phyloP scores from a whole-genome alignment of 30 jellyfish, hydroid and myxozoan species.

The Chrysaora quinquecirrha region DNA sequence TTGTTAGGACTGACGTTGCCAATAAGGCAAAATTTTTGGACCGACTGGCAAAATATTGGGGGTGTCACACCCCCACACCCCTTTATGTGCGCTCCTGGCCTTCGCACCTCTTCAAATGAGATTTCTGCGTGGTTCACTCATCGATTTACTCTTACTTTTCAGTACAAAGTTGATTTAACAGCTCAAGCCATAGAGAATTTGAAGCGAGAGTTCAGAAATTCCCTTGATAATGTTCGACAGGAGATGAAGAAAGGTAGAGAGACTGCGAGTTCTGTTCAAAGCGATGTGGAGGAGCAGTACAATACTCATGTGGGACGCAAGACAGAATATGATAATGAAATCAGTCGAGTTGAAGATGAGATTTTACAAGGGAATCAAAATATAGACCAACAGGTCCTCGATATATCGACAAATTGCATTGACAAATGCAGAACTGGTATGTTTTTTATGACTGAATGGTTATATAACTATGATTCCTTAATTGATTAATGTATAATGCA shows the following conservation, averaged over 20 bases:
- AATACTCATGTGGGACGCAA: not conserved
- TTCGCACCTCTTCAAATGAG: too few species aligned
- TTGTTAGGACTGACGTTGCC: too few species aligned
- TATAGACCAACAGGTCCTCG: not conserved
- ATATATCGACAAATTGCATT: constrained; percentile 14
- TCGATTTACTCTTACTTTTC: too few species aligned
- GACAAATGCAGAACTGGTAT: constrained; percentile 24
- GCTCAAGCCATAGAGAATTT: constrained; percentile 27
- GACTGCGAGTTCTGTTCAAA: not conserved
- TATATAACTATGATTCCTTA: not conserved
- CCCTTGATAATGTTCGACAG: not conserved
- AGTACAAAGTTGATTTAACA: constrained; percentile 11
- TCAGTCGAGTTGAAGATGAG: constrained; percentile 19
- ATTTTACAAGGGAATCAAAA: not conserved
- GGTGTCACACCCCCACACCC: too few species aligned
- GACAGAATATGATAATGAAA: not conserved
- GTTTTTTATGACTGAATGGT: too few species aligned
- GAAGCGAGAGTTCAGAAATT: constrained; percentile 14
- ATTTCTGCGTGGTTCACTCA: too few species aligned
- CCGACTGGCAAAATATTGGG: too few species aligned
- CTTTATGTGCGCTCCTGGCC: too few species aligned
- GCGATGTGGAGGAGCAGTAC: not conserved
- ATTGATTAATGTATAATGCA: not conserved
- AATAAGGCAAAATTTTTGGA: too few species aligned
- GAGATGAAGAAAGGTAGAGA: constrained; percentile 30